Percentiles rank a stretch among this genome's conserved stretches.
These are phyloP conservation scores for Alectura lathami DNA, from an alignment of 2,113 vertebrate genomes.

Conservation along the genomic window DNA sequence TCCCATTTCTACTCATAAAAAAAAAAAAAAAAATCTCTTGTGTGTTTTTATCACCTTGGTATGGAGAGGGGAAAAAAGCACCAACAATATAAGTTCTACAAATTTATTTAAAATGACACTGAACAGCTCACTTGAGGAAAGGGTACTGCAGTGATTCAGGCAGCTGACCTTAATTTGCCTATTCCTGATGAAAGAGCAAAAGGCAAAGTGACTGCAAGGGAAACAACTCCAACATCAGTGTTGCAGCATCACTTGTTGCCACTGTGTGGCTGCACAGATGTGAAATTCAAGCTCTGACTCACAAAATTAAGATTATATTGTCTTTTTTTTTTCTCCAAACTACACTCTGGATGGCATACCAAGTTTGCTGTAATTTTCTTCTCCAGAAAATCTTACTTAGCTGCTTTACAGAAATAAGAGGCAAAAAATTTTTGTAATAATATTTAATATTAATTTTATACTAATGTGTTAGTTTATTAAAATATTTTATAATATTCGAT, in stretches of 20 bases:
- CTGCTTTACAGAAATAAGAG: background rate
- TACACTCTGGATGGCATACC: fast-evolving
- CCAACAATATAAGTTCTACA: background rate
- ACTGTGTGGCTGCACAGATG: fast-evolving
- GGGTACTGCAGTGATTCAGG: fast-evolving
- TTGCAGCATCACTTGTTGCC: background rate
- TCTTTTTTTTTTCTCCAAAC: background rate
- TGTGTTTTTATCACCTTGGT: background rate
- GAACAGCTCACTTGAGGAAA: background rate
- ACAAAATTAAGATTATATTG: background rate
- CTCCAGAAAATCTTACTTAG: background rate
- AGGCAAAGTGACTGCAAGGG: fast-evolving
- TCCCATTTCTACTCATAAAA: background rate
- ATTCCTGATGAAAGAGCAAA: fast-evolving
- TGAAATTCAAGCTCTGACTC: background rate
- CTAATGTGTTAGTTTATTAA: fast-evolving
- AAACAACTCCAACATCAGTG: fast-evolving
- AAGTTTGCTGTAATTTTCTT: background rate
- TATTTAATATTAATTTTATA: background rate
- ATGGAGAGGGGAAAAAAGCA: background rate
- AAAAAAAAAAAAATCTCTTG: background rate
- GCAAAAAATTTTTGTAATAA: fast-evolving
- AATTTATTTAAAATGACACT: fast-evolving
- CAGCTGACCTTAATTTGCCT: background rate
- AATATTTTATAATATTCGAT: background rate